phyloP scores from a whole-genome alignment of 2,113 vertebrate genomes.

The Planiliza haematocheilus region DNA sequence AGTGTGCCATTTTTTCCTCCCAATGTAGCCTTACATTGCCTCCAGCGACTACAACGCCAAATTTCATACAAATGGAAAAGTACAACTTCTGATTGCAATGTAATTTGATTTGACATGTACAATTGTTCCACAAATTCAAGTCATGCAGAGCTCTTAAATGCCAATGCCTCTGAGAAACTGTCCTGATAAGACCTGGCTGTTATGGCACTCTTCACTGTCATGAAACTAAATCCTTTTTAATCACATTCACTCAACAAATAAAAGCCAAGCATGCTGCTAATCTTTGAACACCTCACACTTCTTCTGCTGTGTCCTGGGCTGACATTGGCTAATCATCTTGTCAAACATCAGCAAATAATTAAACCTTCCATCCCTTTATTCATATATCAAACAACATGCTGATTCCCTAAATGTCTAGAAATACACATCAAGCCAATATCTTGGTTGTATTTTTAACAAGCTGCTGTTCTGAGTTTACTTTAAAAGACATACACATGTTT shows the following conservation, averaged over 20 bases:
- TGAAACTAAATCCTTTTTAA: conserved; percentile 50
- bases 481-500: not conserved
- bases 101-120: conserved; percentile 35
- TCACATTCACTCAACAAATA: conserved; percentile 34
- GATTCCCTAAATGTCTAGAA: not conserved
- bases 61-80: conserved; percentile 35
- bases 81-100: conserved; percentile 30
- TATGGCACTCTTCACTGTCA: conserved; percentile 33
- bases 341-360: not conserved
- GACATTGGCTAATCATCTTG: conserved; percentile 7
- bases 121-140: conserved; percentile 41
- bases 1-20: not conserved
- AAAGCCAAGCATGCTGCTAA: not conserved
- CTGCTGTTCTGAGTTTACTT: not conserved
- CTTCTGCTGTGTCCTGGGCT: conserved; percentile 13
- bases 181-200: conserved; percentile 43
- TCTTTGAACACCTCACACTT: conserved; percentile 23
- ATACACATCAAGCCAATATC: not conserved
- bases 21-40: not conserved
- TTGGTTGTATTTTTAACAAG: not conserved
- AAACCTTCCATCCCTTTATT: not conserved
- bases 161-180: conserved; percentile 29
- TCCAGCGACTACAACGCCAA: conserved; percentile 20
- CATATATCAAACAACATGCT: not conserved
- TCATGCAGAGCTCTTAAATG: conserved; percentile 38